These are phyloP conservation scores for Mirza zaza DNA, from an alignment of 2,113 vertebrate genomes.

Conservation along the genomic window DNA sequence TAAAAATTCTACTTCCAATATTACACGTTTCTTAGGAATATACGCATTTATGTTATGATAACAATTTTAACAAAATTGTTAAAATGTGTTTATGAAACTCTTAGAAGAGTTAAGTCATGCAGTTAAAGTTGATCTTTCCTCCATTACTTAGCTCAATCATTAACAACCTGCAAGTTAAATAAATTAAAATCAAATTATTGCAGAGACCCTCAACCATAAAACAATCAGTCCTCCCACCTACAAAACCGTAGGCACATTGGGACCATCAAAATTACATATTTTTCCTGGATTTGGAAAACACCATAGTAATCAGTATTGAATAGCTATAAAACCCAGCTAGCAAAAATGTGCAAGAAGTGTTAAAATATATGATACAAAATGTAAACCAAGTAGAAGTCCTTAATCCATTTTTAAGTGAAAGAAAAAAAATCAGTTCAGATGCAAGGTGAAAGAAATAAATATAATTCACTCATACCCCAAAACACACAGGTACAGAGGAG, in stretches of 20 bases:
- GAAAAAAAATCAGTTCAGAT: not conserved
- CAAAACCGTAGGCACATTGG: not conserved
- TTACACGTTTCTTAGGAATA: slow-evolving; percentile 22
- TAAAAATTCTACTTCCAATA: slow-evolving; percentile 6
- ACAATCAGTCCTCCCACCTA: not conserved
- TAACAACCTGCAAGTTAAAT: slow-evolving; percentile 7
- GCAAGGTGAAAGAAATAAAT: not conserved
- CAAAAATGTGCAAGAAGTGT: not conserved
- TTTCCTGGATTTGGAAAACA: not conserved
- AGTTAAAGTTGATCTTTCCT: slow-evolving; percentile 28
- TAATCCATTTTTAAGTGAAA: not conserved
- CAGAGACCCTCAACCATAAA: not conserved
- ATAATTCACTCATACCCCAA: not conserved
- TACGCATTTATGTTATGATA: not conserved
- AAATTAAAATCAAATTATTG: not conserved
- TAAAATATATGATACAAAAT: not conserved
- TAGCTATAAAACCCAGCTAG: not conserved
- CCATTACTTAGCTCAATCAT: slow-evolving; percentile 29
- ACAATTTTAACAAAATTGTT: not conserved
- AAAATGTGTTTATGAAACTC: slow-evolving; percentile 29
- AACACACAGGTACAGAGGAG: not conserved
- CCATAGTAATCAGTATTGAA: not conserved
- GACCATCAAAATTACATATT: not conserved
- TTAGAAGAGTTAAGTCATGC: not conserved
- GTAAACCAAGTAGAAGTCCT: not conserved